These are phyloP conservation scores for Noctua janthe DNA, from an alignment of 2,888 invertebrate genomes.

Conservation along the genomic window DNA sequence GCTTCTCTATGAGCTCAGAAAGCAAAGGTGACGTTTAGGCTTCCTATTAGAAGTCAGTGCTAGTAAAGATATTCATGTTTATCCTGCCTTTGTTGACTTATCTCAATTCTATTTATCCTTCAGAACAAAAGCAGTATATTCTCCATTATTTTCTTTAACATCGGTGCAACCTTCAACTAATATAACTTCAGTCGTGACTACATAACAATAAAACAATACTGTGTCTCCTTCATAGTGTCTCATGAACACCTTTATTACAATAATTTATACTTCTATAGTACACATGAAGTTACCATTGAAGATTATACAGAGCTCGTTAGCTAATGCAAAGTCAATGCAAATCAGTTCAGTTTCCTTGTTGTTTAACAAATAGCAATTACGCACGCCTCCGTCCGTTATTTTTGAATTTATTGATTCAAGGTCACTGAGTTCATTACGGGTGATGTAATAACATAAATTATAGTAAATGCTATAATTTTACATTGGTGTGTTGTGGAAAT, in stretches of 20 bases:
- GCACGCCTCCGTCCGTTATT: slow-evolving; percentile 51
- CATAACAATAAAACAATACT: slow-evolving; percentile 44
- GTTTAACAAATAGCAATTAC: slow-evolving; percentile 57
- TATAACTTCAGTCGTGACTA: slow-evolving; percentile 41
- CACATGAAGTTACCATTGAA: slow-evolving; percentile 44
- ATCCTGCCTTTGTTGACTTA: not conserved
- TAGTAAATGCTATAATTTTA: not conserved
- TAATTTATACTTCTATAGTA: slow-evolving; percentile 15
- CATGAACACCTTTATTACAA: slow-evolving; percentile 36
- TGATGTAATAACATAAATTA: slow-evolving; percentile 29
- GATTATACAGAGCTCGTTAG: slow-evolving; percentile 45
- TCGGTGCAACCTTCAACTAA: slow-evolving; percentile 19
- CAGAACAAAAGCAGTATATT: not conserved
- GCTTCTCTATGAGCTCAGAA: not conserved
- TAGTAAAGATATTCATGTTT: slow-evolving; percentile 1
- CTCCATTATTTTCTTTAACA: slow-evolving; percentile 9
- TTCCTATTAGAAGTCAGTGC: not conserved
- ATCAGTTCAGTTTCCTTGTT: slow-evolving; percentile 61
- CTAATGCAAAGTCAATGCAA: slow-evolving; percentile 58
- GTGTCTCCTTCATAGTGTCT: slow-evolving; percentile 37
- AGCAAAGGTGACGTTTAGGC: not conserved
- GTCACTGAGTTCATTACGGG: slow-evolving; percentile 24
- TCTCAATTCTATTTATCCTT: not conserved
- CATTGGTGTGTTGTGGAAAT: not conserved
- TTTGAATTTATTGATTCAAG: slow-evolving; percentile 53